Evolutionary conservation across 2,113 vertebrate genomes (phyloP), one percentile per base, ranked within the genome.

Genomic region (Tupaia chinensis): DNA sequence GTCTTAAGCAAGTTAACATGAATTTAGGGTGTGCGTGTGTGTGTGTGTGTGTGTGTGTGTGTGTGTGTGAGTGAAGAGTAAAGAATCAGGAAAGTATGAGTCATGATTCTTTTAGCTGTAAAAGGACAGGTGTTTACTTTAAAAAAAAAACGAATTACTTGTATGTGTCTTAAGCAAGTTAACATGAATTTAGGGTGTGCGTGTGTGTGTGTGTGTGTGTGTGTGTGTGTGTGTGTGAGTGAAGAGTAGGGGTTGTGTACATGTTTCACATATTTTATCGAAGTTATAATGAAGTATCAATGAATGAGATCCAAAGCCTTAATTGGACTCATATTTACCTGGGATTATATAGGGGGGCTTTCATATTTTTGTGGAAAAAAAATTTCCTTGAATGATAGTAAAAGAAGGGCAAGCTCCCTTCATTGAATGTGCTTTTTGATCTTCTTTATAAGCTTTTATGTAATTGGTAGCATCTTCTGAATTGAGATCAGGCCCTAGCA

Each of bases 241-340:
- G 16, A 32, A 69, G 11, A 76, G 6, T 56, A 81, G 19, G 10
- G 81, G 5, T 63, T 15, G 9, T 11, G 56, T 66, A 27, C 1
- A 4, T 2, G 23, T 85, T 76, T 93, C 80, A 92, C 72, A 92
- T 95, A 61, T 27, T 60, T 79, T 58, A 63, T 85, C 32, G 54
- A 87, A 87, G n/a, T 53, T 84, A 16, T 20, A 79, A 72, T 68
- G 58, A 56, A 23, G 54, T 11, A 22, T 54, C 14, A 80, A 56
- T 74, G 23, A 77, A 74, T 44, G 54, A 60, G 25, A 69, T 32
- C 56, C 69, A 92, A 54, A 84, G 13, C 12, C 54, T 89, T 82
- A 65, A 76, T 25, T 95, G 79, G 54, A 44, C 58, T 87, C 53
- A 1, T 74, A 93, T 96, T 94, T 96, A 96, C 83, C 61, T 65